Base-by-base conservation (phyloP, 2,797 vertebrate genomes). In the Vireo griseus region DNA sequence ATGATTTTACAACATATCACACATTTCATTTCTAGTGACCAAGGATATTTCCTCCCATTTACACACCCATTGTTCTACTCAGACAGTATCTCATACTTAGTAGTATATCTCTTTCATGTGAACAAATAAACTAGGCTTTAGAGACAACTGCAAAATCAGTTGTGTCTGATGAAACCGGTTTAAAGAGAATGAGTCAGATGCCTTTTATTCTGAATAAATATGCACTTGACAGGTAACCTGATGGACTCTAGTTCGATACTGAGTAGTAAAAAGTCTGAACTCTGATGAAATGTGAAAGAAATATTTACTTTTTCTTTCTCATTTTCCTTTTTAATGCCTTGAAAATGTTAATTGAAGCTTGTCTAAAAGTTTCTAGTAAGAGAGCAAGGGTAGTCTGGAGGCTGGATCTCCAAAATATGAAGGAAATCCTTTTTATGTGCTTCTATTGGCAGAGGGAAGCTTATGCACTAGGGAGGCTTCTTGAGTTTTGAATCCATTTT, bases 221-320 rank as follows among this genome's bases (percentile, higher is more conserved):
- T 0, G 0, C 31, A 9, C 39, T 68, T 79, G 50, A 39, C 13
- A 67, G 83, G 28, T 69, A 80, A 71, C 10, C 5, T 4, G 0
- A 21, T 7, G 5, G 21, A 80, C 22, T 72, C 22, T 13, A 37
- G 26, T 10, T 14, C 11, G 8, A 33, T 5, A 40, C 10, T 35
- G 22, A 90, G 31, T 15, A 5, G 9, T 33, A 74, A 74, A 31
- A 89, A 67, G 62, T 48, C 11, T 51, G 31, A 45, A 54, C 5
- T 51, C n/a, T 66, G 21, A 39, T 26, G 16, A 74, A 80, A 66
- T 52, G 8, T 21, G 25, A n/a, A 76, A 76, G 39, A 61, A 54
- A 14, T 1, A 29, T 1, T 15, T 13, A 13, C 4, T 26, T 71
- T 55, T 45, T 58, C 11, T 25, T 57, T 31, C 16, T 35, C 0